Conservation (phyloP, 2,113 vertebrate species). For the Apodemus sylvaticus region DNA sequence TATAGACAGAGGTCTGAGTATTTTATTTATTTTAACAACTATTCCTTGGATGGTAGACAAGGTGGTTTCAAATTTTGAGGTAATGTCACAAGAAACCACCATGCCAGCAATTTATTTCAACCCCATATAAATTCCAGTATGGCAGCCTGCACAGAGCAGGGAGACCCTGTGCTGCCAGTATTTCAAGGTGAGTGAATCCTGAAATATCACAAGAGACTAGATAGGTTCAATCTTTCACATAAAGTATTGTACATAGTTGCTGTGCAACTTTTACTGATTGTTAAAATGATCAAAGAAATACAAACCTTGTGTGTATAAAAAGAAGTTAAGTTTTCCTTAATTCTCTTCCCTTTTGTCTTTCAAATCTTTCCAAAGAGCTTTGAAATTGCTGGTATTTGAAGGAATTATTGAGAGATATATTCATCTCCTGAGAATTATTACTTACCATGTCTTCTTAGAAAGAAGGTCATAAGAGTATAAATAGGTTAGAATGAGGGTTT, state of each 20-base stretch:
- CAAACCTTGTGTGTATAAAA: not conserved
- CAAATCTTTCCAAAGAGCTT: not conserved
- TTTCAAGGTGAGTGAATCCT: not conserved
- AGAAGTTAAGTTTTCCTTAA: not conserved
- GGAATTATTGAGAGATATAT: not conserved
- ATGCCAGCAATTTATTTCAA: not conserved
- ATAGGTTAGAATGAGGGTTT: not conserved
- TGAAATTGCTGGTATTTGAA: not conserved
- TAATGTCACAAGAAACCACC: not conserved
- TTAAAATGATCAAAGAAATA: not conserved
- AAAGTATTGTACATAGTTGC: not conserved
- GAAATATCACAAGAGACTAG: not conserved
- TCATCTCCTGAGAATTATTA: slow-evolving; percentile 42
- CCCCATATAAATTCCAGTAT: not conserved
- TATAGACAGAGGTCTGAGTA: not conserved
- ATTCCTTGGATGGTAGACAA: not conserved
- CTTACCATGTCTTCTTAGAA: not conserved
- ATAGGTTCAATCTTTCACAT: not conserved
- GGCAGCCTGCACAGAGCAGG: rapidly evolving
- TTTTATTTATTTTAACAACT: not conserved
- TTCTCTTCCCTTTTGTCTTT: too few relatives aligned
- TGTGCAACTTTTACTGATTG: not conserved
- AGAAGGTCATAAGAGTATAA: not conserved
- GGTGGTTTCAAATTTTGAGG: not conserved
- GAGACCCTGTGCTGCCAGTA: not conserved